These are phyloP conservation scores for Lysiphlebus fabarum DNA, from an alignment of 1,140 invertebrate species.

Conservation along the genomic window DNA sequence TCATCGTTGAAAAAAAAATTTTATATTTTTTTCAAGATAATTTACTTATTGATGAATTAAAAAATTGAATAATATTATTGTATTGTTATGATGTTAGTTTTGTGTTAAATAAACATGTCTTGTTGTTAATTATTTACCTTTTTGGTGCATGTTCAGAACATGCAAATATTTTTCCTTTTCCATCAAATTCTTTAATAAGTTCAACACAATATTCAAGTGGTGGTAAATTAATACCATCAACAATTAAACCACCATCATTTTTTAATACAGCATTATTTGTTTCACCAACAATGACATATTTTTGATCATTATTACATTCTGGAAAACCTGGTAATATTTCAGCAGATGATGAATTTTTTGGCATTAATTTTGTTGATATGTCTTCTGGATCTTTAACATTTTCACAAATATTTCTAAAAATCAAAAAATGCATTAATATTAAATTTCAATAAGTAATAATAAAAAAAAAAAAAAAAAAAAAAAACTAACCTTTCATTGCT, in stretches of 20 bases:
- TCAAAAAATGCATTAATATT: too few species aligned
- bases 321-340: constrained; percentile 57
- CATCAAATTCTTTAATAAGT: constrained; percentile 53
- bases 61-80: too few species aligned
- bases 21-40: too few species aligned
- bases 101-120: too few species aligned
- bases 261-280: constrained; percentile 49
- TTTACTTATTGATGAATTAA: too few species aligned
- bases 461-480: too few species aligned
- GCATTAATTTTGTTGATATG: constrained; percentile 42
- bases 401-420: constrained; percentile 50
- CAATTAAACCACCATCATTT: constrained; percentile 49
- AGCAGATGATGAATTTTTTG: constrained; percentile 36
- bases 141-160: constrained; percentile 57
- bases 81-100: neutral
- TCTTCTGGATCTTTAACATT: constrained; percentile 38
- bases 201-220: constrained; percentile 64
- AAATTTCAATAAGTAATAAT: too few species aligned
- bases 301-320: constrained; percentile 46
- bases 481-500: constrained; percentile 55
- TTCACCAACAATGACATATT: constrained; percentile 55
- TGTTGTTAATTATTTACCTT: constrained; percentile 32
- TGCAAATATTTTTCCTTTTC: constrained; percentile 59
- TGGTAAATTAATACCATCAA: constrained; percentile 53
- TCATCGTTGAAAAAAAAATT: neutral